Base-by-base conservation (phyloP, 2,888 invertebrate species). In the Drosophila recens region DNA sequence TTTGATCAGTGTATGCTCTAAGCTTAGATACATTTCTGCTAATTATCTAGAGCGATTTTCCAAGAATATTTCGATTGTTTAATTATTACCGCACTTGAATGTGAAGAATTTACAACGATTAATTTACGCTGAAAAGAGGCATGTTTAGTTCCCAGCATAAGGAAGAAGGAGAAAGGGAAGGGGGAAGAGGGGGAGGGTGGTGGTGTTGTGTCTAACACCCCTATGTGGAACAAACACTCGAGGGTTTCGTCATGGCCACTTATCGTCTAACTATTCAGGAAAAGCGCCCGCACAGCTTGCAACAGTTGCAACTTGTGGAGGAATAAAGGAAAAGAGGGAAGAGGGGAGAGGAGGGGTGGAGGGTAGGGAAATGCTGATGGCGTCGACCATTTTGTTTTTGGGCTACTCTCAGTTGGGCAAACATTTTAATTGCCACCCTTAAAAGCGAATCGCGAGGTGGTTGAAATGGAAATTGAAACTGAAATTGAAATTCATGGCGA, bases 361-460 rank as follows among this genome's bases (percentile, higher is more conserved):
- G 36, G 23, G 9, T 9, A 30, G 45, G 53, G 42, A 43, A 68
- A 75, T 67, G 49, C 42, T 52, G 5, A 59, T 48, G 38, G 62
- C 46, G 62, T 63, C 51, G 45, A 83, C 85, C 85, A 86, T 86
- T 86, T 86, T 86, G 79, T 63, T 65, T 62, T 20, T 4, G 6
- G 6, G 3, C 10, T 45, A 20, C 53, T 36, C n/a, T 23, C 40
- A 65, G 65, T 65, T 67, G 74, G 59, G 75, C 53, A 86, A 82
- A 86, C 74, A 75, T 74, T 88, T 83, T 86, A 86, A 86, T 86
- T 86, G 90, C 87, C 87, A 85, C 88, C 90, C 85, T 66, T 89
- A 74, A 78, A 23, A 9, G 46, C 45, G 9, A 27, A 10, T 33
- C 6, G 36, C 43, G 45, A 48, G 67, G 75, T 77, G 78, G 70